These are phyloP conservation scores for Drosophila yakuba DNA, from an alignment of 1,140 invertebrate species.

Conservation along the genomic window DNA sequence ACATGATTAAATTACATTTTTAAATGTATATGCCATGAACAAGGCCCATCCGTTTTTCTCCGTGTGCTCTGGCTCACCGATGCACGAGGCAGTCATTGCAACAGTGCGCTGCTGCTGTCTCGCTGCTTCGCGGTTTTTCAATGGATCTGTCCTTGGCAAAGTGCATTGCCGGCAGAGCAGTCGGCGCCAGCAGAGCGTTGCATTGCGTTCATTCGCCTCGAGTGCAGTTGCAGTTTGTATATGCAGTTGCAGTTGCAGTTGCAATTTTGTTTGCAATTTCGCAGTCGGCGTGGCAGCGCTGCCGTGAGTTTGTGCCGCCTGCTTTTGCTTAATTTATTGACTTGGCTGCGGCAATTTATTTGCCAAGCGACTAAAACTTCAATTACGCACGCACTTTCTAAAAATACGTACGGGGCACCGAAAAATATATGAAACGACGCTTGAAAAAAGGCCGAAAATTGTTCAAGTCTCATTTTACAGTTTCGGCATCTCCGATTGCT, in stretches of 20 bases:
- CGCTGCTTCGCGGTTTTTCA: slow-evolving; percentile 66
- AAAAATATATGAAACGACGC: slow-evolving; percentile 10
- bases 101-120: slow-evolving; percentile 16
- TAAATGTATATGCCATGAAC: no score
- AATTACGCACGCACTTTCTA: slow-evolving; percentile 80
- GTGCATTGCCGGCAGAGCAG: slow-evolving; percentile 76
- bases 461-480: slow-evolving; percentile 11
- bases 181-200: slow-evolving; percentile 42
- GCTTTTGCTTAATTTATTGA: slow-evolving; percentile 76
- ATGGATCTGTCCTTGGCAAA: slow-evolving; percentile 84
- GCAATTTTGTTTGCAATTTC: slow-evolving; percentile 17
- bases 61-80: slow-evolving; percentile 6
- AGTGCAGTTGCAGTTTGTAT: slow-evolving; percentile 33
- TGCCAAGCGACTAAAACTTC: slow-evolving; percentile 68
- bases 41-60: neutral
- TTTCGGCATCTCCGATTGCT: slow-evolving; percentile 22
- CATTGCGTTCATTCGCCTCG: slow-evolving; percentile 57
- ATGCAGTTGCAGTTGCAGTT: slow-evolving; percentile 44
- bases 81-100: slow-evolving; percentile 26
- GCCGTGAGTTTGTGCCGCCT: slow-evolving; percentile 16
- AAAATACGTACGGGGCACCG: slow-evolving; percentile 37
- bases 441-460: slow-evolving; percentile 33
- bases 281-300: neutral
- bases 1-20: no score
- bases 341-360: slow-evolving; percentile 75